A percentile compares a stretch with the other conserved stretches of the same genome.
These are phyloP conservation scores for Motacilla tschutschensis DNA, from an alignment of 2,113 vertebrate genomes.

Conservation along the genomic window DNA sequence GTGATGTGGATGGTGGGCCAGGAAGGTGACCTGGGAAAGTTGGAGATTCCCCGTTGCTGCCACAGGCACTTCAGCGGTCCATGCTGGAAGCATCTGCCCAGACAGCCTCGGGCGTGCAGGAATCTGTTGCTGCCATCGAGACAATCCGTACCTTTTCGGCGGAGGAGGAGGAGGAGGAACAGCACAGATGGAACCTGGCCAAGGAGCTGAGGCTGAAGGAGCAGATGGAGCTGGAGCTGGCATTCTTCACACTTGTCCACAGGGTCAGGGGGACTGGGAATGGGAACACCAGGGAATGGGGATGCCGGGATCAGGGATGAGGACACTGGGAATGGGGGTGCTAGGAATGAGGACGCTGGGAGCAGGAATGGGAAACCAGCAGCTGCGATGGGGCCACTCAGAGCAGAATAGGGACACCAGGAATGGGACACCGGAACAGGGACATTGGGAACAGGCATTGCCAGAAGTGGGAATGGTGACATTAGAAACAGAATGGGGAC, in stretches of 20 bases:
- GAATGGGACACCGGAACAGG: neutral
- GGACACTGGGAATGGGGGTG: neutral
- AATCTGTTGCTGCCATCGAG: neutral
- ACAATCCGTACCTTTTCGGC: neutral
- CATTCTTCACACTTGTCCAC: neutral
- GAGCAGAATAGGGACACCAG: neutral
- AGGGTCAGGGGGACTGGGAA: neutral
- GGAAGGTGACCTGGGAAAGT: neutral
- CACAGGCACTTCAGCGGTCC: neutral
- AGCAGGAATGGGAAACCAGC: neutral
- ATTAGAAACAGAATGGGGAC: neutral
- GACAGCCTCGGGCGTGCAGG: neutral
- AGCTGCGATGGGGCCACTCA: too few relatives aligned
- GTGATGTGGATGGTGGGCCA: neutral
- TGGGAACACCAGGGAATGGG: neutral
- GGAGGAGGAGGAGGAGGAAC: neutral
- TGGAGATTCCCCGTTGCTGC: accelerated
- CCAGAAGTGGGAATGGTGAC: neutral
- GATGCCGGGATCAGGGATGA: accelerated
- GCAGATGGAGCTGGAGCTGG: neutral
- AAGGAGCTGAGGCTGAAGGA: neutral
- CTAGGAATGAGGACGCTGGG: neutral
- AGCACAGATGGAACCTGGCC: neutral
- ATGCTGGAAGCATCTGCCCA: neutral
- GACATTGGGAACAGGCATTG: too few relatives aligned